Conservation (phyloP, 2,113 vertebrate species). For the Callithrix jacchus region DNA sequence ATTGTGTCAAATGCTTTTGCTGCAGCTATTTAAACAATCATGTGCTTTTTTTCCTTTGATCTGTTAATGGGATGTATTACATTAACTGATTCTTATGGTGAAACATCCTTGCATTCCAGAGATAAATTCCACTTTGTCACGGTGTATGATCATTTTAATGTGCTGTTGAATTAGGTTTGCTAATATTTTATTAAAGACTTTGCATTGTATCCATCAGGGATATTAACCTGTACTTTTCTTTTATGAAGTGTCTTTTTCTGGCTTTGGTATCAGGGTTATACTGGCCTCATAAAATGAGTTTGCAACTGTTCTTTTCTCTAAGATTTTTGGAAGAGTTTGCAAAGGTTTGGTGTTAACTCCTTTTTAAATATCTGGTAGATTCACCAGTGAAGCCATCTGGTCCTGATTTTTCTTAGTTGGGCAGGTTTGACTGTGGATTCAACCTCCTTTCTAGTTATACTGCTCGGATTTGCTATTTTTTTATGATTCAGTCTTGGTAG, state of each 20-base stretch:
- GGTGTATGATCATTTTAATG: background rate
- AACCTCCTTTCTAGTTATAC: background rate
- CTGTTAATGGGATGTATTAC: background rate
- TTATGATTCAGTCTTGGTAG: background rate
- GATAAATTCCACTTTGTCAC: background rate
- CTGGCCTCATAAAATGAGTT: background rate
- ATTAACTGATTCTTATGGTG: background rate
- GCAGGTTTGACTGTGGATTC: background rate
- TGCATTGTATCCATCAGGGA: background rate
- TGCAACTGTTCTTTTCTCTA: background rate
- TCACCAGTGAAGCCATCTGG: background rate
- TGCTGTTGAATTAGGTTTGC: background rate
- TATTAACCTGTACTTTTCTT: background rate
- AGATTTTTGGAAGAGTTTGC: background rate
- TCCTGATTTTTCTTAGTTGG: background rate
- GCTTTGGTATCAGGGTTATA: background rate
- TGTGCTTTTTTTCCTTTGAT: background rate
- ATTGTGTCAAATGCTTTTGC: background rate
- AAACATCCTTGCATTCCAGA: background rate
- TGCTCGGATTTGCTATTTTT: background rate
- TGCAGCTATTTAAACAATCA: background rate
- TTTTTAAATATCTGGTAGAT: background rate
- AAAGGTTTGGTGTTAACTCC: background rate
- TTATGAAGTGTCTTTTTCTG: background rate
- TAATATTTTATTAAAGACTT: background rate